Evolutionary conservation across 2,113 vertebrate species (phyloP), one percentile per base, ranked within the genome.

Genomic region (Atractosteus spatula): DNA sequence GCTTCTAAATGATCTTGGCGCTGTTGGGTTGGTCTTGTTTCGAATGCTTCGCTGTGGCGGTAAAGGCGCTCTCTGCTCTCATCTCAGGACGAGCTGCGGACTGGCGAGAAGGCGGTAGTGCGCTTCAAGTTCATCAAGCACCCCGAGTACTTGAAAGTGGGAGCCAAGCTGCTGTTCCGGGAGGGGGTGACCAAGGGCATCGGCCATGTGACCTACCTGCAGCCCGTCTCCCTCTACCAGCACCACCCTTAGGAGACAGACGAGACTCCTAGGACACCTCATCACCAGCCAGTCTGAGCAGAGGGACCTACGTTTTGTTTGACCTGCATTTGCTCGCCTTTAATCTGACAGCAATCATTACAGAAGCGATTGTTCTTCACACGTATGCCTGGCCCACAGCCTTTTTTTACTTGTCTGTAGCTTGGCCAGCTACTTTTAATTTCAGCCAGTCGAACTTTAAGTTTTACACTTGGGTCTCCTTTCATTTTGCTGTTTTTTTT

Each of bases 161-260:
- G 97, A 13, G 95, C 97, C 70, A 99, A 99, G 85, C 88, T 99
- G 78, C 94, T 99, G 69, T 99, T 99, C 87, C 92, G 97, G 79
- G 93, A 98, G 87, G 96, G 97, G 17, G 93, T 95, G 54, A 99
- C 97, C 79, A 99, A 99, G 90, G 97, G 97, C 68, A 98, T 99
- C 57, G 97, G 97, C 66, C 97, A 98, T 8, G 94, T 99, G 84
- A 98, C 96, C 54, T 91, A 94, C 79, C 85, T 99, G 73, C 95
- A 97, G 83, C 93, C 94, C 65, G 91, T 94, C 62, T 76, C 86
- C 72, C 82, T 80, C 64, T 80, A 86, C 78, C 81, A 43, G 55
- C 77, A 74, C 44, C 66, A 79, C 57, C 76, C 84, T 67, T 78
- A 77, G 69, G 17, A 55, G 41, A n/a, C 41, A 4, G 42, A 13